Evolutionary conservation across 2,888 invertebrate species (phyloP).

Genomic region (Bhutanitis thaidina): DNA sequence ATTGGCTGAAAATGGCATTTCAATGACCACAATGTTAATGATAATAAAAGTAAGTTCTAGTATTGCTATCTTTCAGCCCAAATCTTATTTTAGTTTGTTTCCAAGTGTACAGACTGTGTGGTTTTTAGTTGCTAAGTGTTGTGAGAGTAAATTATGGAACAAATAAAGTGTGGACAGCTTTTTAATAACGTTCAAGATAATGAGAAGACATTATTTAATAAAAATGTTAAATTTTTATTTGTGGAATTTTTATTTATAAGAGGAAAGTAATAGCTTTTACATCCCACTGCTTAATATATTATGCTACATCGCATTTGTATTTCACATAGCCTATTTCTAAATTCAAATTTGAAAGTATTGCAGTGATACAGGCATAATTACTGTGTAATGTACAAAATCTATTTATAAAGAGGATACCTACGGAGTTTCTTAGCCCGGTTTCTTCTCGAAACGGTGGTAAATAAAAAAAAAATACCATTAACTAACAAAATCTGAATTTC

Average conservation of each 20-base stretch:
- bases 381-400: too few species aligned
- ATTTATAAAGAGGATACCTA: too few species aligned
- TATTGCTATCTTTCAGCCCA: slow-evolving; percentile 27
- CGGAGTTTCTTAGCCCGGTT: too few species aligned
- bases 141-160: slow-evolving; percentile 75
- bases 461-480: too few species aligned
- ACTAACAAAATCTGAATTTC: too few species aligned
- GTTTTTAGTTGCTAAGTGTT: slow-evolving; percentile 61
- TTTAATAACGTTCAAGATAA: slow-evolving; percentile 61
- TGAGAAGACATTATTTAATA: slow-evolving; percentile 72
- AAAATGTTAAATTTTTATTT: slow-evolving; percentile 71
- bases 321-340: too few species aligned
- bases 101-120: slow-evolving; percentile 54
- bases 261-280: too few species aligned
- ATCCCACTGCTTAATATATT: too few species aligned
- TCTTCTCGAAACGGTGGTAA: too few species aligned
- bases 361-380: too few species aligned
- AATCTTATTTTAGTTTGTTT: slow-evolving; percentile 48
- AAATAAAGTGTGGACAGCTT: slow-evolving; percentile 65
- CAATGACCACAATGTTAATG: slow-evolving; percentile 9
- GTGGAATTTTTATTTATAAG: slow-evolving; percentile 11
- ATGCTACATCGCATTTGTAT: too few species aligned
- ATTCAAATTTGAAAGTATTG: too few species aligned
- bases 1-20: slow-evolving; percentile 31
- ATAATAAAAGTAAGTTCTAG: slow-evolving; percentile 5